A percentile compares a stretch with the other conserved stretches of the same genome.
These are phyloP conservation scores for Ceratitis capitata DNA, from an alignment of 1,140 invertebrate species.

Conservation along the genomic window DNA sequence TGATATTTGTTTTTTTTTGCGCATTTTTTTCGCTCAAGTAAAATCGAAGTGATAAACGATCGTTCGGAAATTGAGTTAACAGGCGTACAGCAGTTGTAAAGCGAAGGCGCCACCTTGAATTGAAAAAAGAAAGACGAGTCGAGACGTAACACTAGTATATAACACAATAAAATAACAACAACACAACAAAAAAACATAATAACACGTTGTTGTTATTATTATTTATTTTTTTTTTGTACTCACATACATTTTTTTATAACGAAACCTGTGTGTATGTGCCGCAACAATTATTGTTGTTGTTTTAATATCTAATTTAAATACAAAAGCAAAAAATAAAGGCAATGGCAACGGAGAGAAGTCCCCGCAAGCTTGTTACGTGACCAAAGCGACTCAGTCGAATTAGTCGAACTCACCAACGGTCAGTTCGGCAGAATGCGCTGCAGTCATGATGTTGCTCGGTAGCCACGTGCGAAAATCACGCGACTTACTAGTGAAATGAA, in stretches of 20 bases:
- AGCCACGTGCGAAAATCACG: background rate
- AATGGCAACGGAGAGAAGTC: background rate
- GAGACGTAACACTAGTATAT: background rate
- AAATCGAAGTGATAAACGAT: slow-evolving; percentile 61
- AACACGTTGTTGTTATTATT: background rate
- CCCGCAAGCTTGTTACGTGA: background rate
- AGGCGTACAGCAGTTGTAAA: slow-evolving; percentile 55
- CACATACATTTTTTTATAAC: too few species aligned
- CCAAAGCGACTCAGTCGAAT: background rate
- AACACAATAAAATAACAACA: background rate
- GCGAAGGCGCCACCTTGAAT: background rate
- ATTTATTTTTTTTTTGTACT: background rate
- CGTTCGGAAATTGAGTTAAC: slow-evolving; percentile 60
- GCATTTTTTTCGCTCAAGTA: background rate
- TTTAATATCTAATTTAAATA: slow-evolving; percentile 8
- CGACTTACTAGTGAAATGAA: background rate
- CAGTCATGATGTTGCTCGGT: background rate
- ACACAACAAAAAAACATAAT: background rate
- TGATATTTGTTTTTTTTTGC: background rate
- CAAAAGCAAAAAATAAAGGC: background rate
- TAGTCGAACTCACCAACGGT: background rate
- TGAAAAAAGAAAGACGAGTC: background rate
- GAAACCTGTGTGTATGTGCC: background rate
- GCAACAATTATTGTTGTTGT: background rate
- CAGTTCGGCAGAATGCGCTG: background rate